These are phyloP conservation scores for Heliconius ethilla DNA, from an alignment of 2,888 invertebrate species.

Conservation along the genomic window DNA sequence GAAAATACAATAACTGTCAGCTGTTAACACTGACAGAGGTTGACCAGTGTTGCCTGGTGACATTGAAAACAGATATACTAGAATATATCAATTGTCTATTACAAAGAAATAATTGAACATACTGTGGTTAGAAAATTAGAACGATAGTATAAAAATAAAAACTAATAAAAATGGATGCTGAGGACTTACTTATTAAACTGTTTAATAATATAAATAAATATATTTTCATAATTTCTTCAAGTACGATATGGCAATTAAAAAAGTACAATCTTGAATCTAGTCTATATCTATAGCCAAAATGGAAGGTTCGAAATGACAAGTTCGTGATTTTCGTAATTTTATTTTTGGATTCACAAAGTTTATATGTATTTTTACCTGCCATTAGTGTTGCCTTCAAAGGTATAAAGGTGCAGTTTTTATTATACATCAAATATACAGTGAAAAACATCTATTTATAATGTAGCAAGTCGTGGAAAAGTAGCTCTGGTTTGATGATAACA, in stretches of 20 bases:
- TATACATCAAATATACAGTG: constrained; percentile 46
- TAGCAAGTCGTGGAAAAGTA: constrained; percentile 70
- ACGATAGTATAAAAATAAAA: not conserved
- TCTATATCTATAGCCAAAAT: constrained; percentile 69
- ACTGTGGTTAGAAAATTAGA: not conserved
- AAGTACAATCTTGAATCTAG: constrained; percentile 29
- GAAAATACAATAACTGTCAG: constrained; percentile 4
- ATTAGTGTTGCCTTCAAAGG: constrained; percentile 53
- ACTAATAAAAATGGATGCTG: not conserved
- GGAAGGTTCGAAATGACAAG: constrained; percentile 78
- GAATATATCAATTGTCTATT: not conserved
- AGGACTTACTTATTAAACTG: not conserved
- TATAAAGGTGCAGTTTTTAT: constrained; percentile 44
- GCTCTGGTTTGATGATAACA: constrained; percentile 78
- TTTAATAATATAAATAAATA: not conserved
- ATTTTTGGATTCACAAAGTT: constrained; percentile 70
- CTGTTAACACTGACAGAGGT: not conserved
- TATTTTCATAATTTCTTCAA: not conserved
- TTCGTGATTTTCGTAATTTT: constrained; percentile 76
- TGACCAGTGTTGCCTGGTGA: not conserved
- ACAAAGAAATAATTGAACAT: not conserved
- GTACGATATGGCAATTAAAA: constrained; percentile 3
- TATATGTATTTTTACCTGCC: constrained; percentile 61
- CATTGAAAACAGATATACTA: not conserved
- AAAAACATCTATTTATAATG: constrained; percentile 51